Base-by-base conservation (phyloP, 2,888 invertebrate species). In the Theretra japonica region DNA sequence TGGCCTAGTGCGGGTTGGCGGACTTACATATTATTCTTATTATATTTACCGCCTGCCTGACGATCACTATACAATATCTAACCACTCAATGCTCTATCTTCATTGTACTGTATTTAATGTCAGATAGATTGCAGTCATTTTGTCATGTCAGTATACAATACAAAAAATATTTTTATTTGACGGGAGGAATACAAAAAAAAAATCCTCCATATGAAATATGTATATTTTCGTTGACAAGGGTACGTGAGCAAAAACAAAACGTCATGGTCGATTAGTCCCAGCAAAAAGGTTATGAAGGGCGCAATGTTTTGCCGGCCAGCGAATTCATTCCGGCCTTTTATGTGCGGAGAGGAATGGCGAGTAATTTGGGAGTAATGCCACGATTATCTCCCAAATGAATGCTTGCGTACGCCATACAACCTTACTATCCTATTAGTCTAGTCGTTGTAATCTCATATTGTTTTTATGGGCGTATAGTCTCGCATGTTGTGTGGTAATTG, bases 261-360 rank as follows among this genome's bases (percentile, higher is more conserved):
- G 33, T 62, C 28, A 70, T 48, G 72, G 57, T 15, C 23, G 70
- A 70, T 69, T 70, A 72, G 69, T 71, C 50, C 62, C 71, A 75
- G 76, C 41, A 73, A 74, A 75, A 73, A 77, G 75, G 53, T 70
- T 72, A 75, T 74, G 71, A 75, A 71, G 75, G 68, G 30, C 70
- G 59, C 70, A 48, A 62, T 56, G 62, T 73, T 59, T 70, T 72
- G 41, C 57, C 15, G 65, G 56, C 21, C 53, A 25, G 19, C 62
- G 50, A 72, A 69, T 70, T 57, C 56, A 60, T 60, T 53, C 28
- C 65, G 48, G 56, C 69, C 62, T 65, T 41, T 65, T 70, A 69
- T 56, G 62, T n/a, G 41, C 53, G 53, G 7, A 62, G 33, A 19
- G 25, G 69, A 56, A 65, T 72, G 57, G 28, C 25, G 56, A 23